These are phyloP conservation scores for Drosophila incognita DNA, from an alignment of 2,888 invertebrate species.

Conservation along the genomic window DNA sequence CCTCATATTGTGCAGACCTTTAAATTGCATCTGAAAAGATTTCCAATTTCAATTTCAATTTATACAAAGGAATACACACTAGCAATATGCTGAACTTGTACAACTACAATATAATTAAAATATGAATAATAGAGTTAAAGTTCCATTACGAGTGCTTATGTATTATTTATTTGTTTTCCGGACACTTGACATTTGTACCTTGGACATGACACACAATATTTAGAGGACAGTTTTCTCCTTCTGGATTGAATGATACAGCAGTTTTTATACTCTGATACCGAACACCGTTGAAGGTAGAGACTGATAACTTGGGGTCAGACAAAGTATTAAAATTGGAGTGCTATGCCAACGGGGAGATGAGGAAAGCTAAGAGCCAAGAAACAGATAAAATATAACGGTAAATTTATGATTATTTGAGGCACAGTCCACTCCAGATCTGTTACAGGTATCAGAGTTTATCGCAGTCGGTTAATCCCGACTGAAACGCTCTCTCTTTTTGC, in stretches of 20 bases:
- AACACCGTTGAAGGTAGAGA: not conserved
- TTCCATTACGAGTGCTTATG: slow-evolving; percentile 7
- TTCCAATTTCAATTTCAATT: not conserved
- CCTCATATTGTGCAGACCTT: not conserved
- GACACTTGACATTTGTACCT: not conserved
- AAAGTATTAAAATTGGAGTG: not conserved
- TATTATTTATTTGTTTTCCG: not conserved
- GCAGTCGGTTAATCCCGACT: not conserved
- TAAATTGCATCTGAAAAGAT: not conserved
- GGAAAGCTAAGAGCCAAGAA: not conserved
- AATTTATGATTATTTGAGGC: not conserved
- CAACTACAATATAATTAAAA: slow-evolving; percentile 6
- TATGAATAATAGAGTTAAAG: slow-evolving; percentile 8
- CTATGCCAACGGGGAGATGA: not conserved
- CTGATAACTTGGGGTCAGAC: not conserved
- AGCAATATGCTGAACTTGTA: not conserved
- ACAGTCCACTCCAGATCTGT: not conserved
- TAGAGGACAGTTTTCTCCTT: not conserved
- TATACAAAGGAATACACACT: not conserved
- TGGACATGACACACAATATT: slow-evolving; percentile 21
- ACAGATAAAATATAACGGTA: not conserved
- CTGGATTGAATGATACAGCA: slow-evolving; percentile 21
- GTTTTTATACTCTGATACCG: not conserved
- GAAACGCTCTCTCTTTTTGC: not conserved
- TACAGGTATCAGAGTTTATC: not conserved